A percentile compares a stretch with the other conserved stretches of the same genome.
Evolutionary conservation across 2,113 vertebrate genomes (phyloP).

Genomic region (Tympanuchus pallidicinctus): DNA sequence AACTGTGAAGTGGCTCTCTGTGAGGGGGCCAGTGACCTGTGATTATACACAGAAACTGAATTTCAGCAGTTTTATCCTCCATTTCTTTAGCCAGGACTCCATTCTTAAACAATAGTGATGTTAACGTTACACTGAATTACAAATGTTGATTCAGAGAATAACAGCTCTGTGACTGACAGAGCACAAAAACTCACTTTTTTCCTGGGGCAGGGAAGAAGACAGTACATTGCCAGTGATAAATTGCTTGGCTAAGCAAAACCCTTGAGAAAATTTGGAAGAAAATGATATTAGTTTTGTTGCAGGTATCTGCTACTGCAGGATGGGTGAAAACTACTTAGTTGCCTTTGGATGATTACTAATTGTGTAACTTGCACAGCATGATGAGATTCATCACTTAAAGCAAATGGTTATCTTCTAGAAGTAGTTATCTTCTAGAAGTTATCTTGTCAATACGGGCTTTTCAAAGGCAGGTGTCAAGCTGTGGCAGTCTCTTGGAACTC

Average conservation of each 20-base stretch:
- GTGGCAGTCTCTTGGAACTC: neutral
- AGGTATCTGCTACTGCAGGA: neutral
- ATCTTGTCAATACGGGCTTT: neutral
- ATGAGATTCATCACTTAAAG: neutral
- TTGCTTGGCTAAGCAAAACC: neutral
- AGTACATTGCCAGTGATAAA: neutral
- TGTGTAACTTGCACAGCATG: fast-evolving
- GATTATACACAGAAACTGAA: neutral
- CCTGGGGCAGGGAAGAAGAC: neutral
- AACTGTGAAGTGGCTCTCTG: neutral
- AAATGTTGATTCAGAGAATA: neutral
- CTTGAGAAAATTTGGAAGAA: neutral
- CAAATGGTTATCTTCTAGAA: neutral
- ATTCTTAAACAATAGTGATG: neutral
- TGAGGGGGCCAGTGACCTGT: neutral
- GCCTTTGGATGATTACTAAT: neutral
- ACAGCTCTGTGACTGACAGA: neutral
- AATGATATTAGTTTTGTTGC: neutral
- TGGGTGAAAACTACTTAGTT: neutral
- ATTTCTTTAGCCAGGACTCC: neutral
- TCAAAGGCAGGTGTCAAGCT: neutral
- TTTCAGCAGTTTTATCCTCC: neutral
- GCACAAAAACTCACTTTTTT: neutral
- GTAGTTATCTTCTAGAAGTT: neutral
- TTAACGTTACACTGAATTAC: neutral